Evolutionary conservation across 2,888 invertebrate genomes (phyloP).

Genomic region (Luperina testacea): DNA sequence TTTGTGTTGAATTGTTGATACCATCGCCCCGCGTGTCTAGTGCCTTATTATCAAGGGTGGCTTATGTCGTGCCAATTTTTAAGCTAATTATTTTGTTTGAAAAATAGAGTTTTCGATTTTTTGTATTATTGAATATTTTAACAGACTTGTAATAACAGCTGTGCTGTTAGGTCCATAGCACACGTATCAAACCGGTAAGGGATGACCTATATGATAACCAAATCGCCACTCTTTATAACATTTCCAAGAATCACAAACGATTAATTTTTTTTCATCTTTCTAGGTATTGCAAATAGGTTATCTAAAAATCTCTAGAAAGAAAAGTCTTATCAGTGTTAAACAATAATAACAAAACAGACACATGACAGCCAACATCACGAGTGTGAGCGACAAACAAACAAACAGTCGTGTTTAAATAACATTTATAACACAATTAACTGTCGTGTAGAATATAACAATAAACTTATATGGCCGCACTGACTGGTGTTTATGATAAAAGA

Average conservation of each 20-base stretch:
- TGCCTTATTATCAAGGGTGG: no score
- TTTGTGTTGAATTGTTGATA: no score
- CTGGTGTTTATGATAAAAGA: constrained; percentile 6
- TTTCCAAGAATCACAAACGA: background rate
- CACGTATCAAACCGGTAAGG: no score
- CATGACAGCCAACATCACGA: constrained; percentile 12
- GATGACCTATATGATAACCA: no score
- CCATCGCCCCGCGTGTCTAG: no score
- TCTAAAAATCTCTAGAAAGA: background rate
- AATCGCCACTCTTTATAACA: background rate
- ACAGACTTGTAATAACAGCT: no score
- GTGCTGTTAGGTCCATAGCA: no score
- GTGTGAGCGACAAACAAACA: constrained; percentile 29
- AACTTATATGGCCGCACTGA: constrained; percentile 30
- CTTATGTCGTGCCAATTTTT: no score
- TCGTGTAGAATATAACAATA: constrained; percentile 27
- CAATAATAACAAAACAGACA: constrained; percentile 32
- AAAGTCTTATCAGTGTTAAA: constrained; percentile 13
- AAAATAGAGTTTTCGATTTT: no score
- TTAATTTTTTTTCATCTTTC: background rate
- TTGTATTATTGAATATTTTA: no score
- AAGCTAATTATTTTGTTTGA: no score
- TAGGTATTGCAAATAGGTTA: background rate
- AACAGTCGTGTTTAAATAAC: constrained; percentile 42
- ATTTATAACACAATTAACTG: constrained; percentile 36